phyloP scores from a whole-genome alignment of 2,888 invertebrate species.

The Andrena chrysosceles region DNA sequence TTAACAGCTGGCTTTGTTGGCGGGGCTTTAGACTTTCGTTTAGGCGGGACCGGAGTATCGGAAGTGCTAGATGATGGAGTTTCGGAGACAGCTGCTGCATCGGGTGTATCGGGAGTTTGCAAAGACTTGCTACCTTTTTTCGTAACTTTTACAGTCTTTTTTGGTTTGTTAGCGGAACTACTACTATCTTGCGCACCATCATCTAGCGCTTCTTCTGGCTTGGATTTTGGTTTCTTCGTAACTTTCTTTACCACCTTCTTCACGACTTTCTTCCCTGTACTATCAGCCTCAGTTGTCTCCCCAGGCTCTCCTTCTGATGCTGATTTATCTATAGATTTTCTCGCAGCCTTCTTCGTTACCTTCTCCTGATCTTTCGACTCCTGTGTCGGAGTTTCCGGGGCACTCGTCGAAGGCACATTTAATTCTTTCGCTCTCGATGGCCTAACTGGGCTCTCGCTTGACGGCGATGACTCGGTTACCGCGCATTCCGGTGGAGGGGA shows the following conservation, averaged over 20 bases:
- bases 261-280: constrained; percentile 81
- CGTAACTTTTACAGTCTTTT: constrained; percentile 85
- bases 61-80: constrained; percentile 84
- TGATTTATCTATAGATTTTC: constrained; percentile 65
- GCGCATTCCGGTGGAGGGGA: constrained; percentile 5
- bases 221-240: constrained; percentile 76
- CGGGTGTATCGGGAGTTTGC: constrained; percentile 82
- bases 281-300: constrained; percentile 74
- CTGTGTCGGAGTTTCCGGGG: constrained; percentile 64
- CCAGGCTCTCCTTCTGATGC: constrained; percentile 55
- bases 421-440: constrained; percentile 77
- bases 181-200: constrained; percentile 71
- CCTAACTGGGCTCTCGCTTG: constrained; percentile 60
- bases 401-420: constrained; percentile 77
- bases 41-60: constrained; percentile 85
- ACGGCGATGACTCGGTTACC: not conserved
- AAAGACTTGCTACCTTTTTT: constrained; percentile 84
- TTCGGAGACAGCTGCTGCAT: constrained; percentile 84
- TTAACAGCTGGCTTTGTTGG: constrained; percentile 63
- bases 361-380: constrained; percentile 57
- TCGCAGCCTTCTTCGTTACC: constrained; percentile 60
- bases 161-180: constrained; percentile 79
- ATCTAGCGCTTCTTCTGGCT: constrained; percentile 63
- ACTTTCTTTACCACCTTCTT: constrained; percentile 87
- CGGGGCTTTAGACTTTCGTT: constrained; percentile 78